Evolutionary conservation across 2,113 vertebrate genomes (phyloP), one percentile per base, ranked within the genome.

Genomic region (Hippocampus mohnikei): DNA sequence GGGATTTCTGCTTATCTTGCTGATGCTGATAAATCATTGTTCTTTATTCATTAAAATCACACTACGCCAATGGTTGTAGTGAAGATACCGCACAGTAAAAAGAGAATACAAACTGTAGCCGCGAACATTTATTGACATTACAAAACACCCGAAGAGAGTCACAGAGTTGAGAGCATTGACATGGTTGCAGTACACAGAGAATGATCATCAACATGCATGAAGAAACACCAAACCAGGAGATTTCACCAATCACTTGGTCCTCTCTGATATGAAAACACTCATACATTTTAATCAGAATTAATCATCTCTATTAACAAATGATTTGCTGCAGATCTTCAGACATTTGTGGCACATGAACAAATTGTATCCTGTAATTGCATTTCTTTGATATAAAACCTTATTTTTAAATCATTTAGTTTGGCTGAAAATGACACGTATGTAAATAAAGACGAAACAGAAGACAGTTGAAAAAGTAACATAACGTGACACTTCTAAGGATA

Each of bases 91-190:
- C 37, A 67, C 11, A 13, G 79, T 15, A 69, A 23, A 78, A 66
- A 9, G 46, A 8, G 74, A 77, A 70, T 46, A 58, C 11, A n/a
- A 58, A 66, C 76, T 67, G 63, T 44, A 60, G 58, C 27, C 27
- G 16, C 10, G 76, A 74, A 80, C 63, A 64, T 88, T 87, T 88
- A 87, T 83, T 87, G 76, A 75, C 42, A 16, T 50, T 37, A 40
- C 18, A 25, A 67, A 33, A 52, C 46, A 66, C 2, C 16, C 66
- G 23, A 53, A n/a, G 52, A 53, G 21, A 71, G 42, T 65, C 72
- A 85, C 58, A 73, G 76, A 62, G 79, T 72, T 78, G 74, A 73
- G 58, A 68, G 42, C 23, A 61, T 71, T 27, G 64, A 73, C 72
- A 80, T 53, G 71, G 66, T 77, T 67, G 68, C 68, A 78, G 66